Evolutionary conservation across 2,797 vertebrate species (phyloP), one percentile per base, ranked within the genome.

Genomic region (Typhlichthys eigenmanni): DNA sequence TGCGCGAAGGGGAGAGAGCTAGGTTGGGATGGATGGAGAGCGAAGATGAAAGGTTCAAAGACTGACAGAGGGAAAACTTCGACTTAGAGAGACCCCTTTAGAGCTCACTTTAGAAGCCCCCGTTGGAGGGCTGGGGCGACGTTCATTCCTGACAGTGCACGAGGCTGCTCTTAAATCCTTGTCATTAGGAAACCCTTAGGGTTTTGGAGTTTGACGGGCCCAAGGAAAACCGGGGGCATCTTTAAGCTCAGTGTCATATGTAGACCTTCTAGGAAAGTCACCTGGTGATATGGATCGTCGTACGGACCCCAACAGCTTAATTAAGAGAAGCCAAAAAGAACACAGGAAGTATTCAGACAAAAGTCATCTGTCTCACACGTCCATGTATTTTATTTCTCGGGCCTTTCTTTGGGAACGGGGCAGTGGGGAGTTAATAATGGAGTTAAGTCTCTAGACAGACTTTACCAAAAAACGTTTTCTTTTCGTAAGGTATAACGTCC

Each of bases 251-350:
- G 34, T 63, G 29, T 72, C 46, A 62, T 43, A 24, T 47, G 12
- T 54, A 49, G 65, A 75, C 38, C 9, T 72, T 53, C 55, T 34
- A 60, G 32, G 47, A 48, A 48, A 38, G 65, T 55, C 50, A 55
- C 48, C 54, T 52, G 45, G 61, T 66, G 46, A 69, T 43, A 38
- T 43, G 47, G 34, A 38, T 38, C 34, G 34, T 38, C 6, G 8
- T 9, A 14, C 50, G 5, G 11, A 51, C 16, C 8, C 48, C 48
- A 50, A 50, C 11, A 50, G 16, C 14, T 24, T 24, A 24, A 24
- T 24, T 24, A 24, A 24, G 24, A 24, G 24, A 24, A 24, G 24
- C 4, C 24, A 4, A 24, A 4, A 24, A 24, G 24, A 24, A 24
- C 24, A 24, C 24, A 4, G 24, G 24, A 24, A 24, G 24, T 24